Conservation (phyloP, 2,113 vertebrate species). For the Nansenia antarctica region DNA sequence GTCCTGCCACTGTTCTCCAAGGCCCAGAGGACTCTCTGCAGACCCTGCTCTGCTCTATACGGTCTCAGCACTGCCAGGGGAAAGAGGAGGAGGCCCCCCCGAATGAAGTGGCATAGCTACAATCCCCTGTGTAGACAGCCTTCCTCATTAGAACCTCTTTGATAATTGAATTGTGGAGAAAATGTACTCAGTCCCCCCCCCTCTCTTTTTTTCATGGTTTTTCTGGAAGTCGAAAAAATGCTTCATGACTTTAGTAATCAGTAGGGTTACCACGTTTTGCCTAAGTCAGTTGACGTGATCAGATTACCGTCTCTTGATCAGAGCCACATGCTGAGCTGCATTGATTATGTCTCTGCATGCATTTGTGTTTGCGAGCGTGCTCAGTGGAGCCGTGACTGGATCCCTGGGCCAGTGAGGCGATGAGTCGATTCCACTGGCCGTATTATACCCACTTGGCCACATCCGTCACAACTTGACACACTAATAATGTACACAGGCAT, state of each 20-base stretch:
- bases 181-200: slow-evolving; percentile 14
- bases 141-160: slow-evolving; percentile 11
- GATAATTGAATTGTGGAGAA: slow-evolving; percentile 27
- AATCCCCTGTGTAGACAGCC: slow-evolving; percentile 1
- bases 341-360: slow-evolving; percentile 39
- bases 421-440: background rate
- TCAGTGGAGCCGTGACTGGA: slow-evolving; percentile 10
- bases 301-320: slow-evolving; percentile 45
- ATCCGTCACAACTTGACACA: background rate
- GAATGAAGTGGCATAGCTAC: background rate
- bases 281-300: slow-evolving; percentile 45
- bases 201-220: slow-evolving; percentile 9
- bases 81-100: background rate
- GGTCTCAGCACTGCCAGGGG: background rate
- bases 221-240: slow-evolving; percentile 28
- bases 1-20: background rate
- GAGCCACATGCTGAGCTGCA: slow-evolving; percentile 46
- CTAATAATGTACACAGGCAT: background rate
- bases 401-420: background rate
- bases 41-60: background rate
- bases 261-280: slow-evolving; percentile 43
- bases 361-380: slow-evolving; percentile 1
- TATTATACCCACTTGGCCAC: background rate
- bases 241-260: slow-evolving; percentile 50
- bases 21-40: background rate